Conservation (phyloP, 2,888 invertebrate genomes). For the Apoda limacodes region DNA sequence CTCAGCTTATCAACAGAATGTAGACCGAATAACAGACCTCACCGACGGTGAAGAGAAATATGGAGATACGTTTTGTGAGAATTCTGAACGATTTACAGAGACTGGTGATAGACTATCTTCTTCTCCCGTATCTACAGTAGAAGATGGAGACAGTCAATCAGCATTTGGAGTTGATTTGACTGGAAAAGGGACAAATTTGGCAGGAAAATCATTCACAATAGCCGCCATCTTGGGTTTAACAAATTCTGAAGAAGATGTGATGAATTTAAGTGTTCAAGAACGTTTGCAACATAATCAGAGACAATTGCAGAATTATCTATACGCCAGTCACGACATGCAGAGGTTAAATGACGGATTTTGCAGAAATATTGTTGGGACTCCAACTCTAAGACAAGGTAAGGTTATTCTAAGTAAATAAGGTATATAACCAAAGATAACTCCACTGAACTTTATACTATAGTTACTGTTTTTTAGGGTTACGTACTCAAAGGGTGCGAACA, state of each 20-base stretch:
- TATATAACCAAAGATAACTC: no score
- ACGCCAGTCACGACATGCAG: constrained; percentile 51
- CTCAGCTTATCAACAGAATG: constrained; percentile 46
- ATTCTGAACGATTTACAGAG: constrained; percentile 28
- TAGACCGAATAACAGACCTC: constrained; percentile 32
- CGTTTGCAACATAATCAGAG: constrained; percentile 52
- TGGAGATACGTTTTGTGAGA: constrained; percentile 30
- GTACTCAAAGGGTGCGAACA: no score
- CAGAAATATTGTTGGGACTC: constrained; percentile 40
- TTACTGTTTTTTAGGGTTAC: no score
- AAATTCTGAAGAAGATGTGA: constrained; percentile 57
- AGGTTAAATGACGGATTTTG: constrained; percentile 51
- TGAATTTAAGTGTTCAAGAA: constrained; percentile 69
- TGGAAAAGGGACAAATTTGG: constrained; percentile 52
- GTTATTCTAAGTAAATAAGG: no score
- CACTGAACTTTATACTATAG: no score
- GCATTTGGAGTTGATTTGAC: constrained; percentile 56
- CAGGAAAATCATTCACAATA: constrained; percentile 85
- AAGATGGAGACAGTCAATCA: constrained; percentile 50
- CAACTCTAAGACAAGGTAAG: constrained; percentile 48
- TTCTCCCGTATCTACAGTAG: constrained; percentile 48
- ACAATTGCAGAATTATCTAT: constrained; percentile 51
- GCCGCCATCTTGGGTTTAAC: constrained; percentile 87
- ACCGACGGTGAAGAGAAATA: constrained; percentile 39
- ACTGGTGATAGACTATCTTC: constrained; percentile 34